These are phyloP conservation scores for Styela clava DNA, from an alignment of 23 tunicate genomes.

Conservation along the genomic window DNA sequence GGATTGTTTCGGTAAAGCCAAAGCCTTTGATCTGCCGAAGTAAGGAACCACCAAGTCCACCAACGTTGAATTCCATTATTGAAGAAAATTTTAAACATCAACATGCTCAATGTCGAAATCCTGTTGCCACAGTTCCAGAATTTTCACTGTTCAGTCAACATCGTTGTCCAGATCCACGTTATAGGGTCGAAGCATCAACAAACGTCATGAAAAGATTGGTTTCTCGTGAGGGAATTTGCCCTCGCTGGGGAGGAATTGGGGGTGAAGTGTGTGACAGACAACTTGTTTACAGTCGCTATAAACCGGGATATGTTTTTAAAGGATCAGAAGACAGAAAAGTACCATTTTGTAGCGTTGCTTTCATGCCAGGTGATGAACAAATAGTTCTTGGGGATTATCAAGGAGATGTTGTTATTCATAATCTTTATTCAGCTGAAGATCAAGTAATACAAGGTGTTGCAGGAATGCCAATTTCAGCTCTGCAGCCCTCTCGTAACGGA, in stretches of 20 bases:
- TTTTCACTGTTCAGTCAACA: conserved; percentile 78
- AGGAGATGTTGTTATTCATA: conserved; percentile 55
- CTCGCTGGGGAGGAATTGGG: conserved; percentile 63
- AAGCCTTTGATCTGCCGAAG: not conserved
- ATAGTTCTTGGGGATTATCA: conserved; percentile 50
- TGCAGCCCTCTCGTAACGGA: conserved; percentile 50
- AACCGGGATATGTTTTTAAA: conserved; percentile 49
- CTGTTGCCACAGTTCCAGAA: conserved; percentile 89
- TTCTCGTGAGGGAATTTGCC: conserved; percentile 40
- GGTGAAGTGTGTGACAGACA: conserved; percentile 66
- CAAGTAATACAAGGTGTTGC: conserved; percentile 39
- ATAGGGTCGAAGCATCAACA: conserved; percentile 53
- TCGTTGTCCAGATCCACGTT: conserved; percentile 66
- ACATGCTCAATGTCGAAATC: conserved; percentile 78
- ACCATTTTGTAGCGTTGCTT: conserved; percentile 65
- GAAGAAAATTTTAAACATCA: conserved; percentile 63
- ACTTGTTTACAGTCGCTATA: conserved; percentile 69
- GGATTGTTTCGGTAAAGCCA: not conserved
- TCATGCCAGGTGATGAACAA: conserved; percentile 49
- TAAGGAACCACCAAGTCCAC: not conserved
- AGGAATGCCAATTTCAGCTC: conserved; percentile 19
- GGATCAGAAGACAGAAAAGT: conserved; percentile 45
- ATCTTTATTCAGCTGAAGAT: conserved; percentile 31
- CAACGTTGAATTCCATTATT: conserved; percentile 62
- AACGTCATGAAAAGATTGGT: conserved; percentile 44